phyloP scores from a whole-genome alignment of 2,888 invertebrate genomes.

The Volucella inflata region DNA sequence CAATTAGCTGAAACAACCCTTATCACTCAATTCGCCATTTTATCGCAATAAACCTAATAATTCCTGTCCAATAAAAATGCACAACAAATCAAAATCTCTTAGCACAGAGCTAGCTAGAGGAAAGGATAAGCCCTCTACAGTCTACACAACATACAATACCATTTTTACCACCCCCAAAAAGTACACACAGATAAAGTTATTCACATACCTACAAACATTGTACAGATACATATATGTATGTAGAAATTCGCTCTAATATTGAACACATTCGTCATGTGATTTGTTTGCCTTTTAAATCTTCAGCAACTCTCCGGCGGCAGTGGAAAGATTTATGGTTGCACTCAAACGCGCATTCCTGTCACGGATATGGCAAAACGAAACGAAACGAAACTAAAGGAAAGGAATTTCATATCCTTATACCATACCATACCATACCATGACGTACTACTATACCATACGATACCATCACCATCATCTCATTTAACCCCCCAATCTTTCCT shows the following conservation, averaged over 20 bases:
- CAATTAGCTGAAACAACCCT: slow-evolving; percentile 74
- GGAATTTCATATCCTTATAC: slow-evolving; percentile 74
- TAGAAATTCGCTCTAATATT: slow-evolving; percentile 61
- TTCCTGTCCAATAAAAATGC: slow-evolving; percentile 76
- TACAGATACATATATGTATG: too few species aligned
- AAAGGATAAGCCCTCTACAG: slow-evolving; percentile 62
- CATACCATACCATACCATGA: neutral
- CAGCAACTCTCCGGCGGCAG: slow-evolving; percentile 71
- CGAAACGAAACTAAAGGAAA: slow-evolving; percentile 46
- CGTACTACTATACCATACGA: neutral
- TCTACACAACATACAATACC: slow-evolving; percentile 32
- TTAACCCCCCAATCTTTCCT: neutral
- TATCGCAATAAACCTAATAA: slow-evolving; percentile 76
- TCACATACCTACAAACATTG: neutral
- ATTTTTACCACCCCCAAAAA: slow-evolving; percentile 59
- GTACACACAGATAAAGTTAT: slow-evolving; percentile 23
- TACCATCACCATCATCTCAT: neutral
- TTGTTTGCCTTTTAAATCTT: slow-evolving; percentile 76
- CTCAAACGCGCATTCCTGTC: slow-evolving; percentile 76
- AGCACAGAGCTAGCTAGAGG: neutral
- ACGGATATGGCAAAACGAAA: slow-evolving; percentile 59
- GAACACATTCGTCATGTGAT: slow-evolving; percentile 76
- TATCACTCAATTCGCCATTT: slow-evolving; percentile 76
- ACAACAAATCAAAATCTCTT: slow-evolving; percentile 75
- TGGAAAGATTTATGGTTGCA: slow-evolving; percentile 75